Base-by-base conservation (phyloP, 1,140 invertebrate genomes). In the Rhyzopertha dominica region DNA sequence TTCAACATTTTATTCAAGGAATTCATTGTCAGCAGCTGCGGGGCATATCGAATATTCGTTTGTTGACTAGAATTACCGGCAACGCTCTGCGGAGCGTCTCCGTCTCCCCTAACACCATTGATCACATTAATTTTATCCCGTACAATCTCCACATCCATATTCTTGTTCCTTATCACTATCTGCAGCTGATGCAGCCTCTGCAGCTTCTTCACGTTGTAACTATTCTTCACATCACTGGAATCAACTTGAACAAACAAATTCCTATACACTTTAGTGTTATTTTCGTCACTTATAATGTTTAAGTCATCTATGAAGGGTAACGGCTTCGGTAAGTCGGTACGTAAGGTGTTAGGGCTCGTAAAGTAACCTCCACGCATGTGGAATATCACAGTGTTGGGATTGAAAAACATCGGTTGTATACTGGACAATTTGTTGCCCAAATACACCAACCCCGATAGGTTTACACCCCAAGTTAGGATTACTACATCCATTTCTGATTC, bases 321-420 rank as follows among this genome's bases (percentile, higher is more conserved):
- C n/a, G 54, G 47, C 42, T 54, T 58, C 7, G 43, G 32, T 10
- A 58, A 17, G 35, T 65, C 61, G 10, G 48, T 55, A 35, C 58
- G 53, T 20, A 74, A 51, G 35, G 62, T 62, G 34, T 66, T 50
- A 12, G 60, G 50, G 46, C 66, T 65, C 31, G 81, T 81, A 66
- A 93, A 95, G 56, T 80, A 90, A 10, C 90, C 89, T 32, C 88
- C 89, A 50, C 84, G 83, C 74, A 93, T 81, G 67, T 88, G 82
- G 68, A 95, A 90, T 54, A 95, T 79, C 37, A 95, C 66, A 39
- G 88, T 83, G 62, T 94, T 91, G 12, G 76, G 67, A 53, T 77
- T 76, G 47, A 91, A 83, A 51, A 81, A 79, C 10, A 75, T 73
- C 10, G 83, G 79, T 25, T 85, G 78, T 60, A 84, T 81, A 49